Base-by-base conservation (phyloP, 1,140 invertebrate species). In the Drosophila virilis region DNA sequence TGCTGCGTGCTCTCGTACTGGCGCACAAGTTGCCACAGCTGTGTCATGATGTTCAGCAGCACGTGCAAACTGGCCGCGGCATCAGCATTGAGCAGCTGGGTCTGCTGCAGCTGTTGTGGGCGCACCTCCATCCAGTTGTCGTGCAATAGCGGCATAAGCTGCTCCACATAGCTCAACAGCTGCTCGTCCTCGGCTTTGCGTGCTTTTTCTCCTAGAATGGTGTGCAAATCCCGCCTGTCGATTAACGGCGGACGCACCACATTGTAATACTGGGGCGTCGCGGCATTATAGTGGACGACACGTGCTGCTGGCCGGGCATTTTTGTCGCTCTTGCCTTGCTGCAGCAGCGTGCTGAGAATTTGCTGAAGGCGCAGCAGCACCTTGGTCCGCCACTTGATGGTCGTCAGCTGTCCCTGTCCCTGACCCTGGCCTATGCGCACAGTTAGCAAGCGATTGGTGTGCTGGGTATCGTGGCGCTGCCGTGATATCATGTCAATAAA, bases 401-500 rank as follows among this genome's bases (percentile, higher is more conserved):
- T 96, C 3, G 95, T 96, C 37, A 94, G 94, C 92, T 95, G 95
- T 8, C 83, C 83, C 46, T 94, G 94, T 8, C 83, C 83, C 46
- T 94, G 94, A 6, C 78, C 75, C 54, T 95, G 94, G 7, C 71
- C 94, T 46, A 96, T 91, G 78, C 95, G 95, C 0, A 95, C 92
- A 17, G 93, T 94, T 2, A 96, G 92, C 45, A 94, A 94, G 74
- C 95, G 93, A 28, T 94, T 94, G 17, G 94, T 93, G 58, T 94
- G 94, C 35, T 94, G 93, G 8, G 94, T 93, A 91, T 96, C 95
- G 28, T 93, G 92, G 37, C 94, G 93, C 12, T 95, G 92, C 73
- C 94, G 95, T 1, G 96, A 96, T 80, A 98, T 97, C 93, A 97
- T 95, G 71, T 96, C 95, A 8, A 97, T 93, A 83, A 97, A 97